These are phyloP conservation scores for Triops longicaudatus DNA, from an alignment of 1,140 invertebrate genomes.

Conservation along the genomic window DNA sequence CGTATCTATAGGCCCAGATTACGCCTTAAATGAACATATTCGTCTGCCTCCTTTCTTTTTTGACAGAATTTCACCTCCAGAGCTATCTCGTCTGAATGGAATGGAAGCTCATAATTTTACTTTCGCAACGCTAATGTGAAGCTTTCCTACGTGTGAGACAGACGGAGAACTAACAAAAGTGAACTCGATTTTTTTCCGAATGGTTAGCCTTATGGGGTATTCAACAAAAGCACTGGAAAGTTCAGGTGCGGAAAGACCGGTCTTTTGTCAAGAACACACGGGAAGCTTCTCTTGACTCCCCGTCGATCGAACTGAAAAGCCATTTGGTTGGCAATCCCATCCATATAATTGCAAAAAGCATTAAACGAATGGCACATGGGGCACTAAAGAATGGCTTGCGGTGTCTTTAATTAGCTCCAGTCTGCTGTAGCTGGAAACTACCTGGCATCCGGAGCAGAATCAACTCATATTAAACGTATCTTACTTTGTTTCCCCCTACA, in stretches of 20 bases:
- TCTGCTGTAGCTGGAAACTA: background rate
- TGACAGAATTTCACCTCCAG: too few species aligned
- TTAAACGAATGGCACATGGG: background rate
- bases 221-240: background rate
- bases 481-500: background rate
- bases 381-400: background rate
- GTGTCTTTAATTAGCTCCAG: background rate
- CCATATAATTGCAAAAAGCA: background rate
- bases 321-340: background rate
- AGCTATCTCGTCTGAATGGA: too few species aligned
- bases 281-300: background rate
- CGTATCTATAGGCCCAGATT: too few species aligned
- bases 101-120: too few species aligned
- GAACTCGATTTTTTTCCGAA: too few species aligned
- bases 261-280: constrained; percentile 7
- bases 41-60: too few species aligned
- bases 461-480: background rate
- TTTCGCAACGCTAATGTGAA: too few species aligned
- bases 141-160: too few species aligned
- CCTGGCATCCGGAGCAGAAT: background rate
- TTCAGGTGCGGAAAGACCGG: constrained; percentile 9
- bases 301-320: background rate
- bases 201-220: background rate
- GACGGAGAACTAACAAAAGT: too few species aligned
- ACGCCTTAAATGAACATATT: too few species aligned